phyloP scores from a whole-genome alignment of 2,888 invertebrate species.

The Parnassius mnemosyne region DNA sequence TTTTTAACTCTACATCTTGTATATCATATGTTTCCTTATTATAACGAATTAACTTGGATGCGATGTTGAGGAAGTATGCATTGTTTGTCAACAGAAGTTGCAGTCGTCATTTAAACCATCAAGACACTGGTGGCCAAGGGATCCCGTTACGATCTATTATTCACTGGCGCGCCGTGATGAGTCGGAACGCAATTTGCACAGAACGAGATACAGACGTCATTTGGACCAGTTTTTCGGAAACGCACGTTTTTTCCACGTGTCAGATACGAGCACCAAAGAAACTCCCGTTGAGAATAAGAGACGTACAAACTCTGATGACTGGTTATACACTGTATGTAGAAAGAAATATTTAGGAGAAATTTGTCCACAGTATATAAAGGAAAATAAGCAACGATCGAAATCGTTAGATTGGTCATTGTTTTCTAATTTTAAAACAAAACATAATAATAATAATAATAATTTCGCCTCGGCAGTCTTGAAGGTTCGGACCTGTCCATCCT shows the following conservation, averaged over 20 bases:
- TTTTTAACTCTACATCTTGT: constrained; percentile 29
- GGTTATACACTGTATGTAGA: constrained; percentile 51
- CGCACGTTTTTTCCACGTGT: constrained; percentile 40
- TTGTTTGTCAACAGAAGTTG: constrained; percentile 54
- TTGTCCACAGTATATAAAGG: constrained; percentile 28
- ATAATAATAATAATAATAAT: too few species aligned
- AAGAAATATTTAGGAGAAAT: constrained; percentile 41
- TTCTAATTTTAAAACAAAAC: constrained; percentile 2
- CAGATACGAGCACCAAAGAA: constrained; percentile 26
- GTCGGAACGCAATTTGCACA: constrained; percentile 35
- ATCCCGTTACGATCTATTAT: too few species aligned
- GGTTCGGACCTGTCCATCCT: too few species aligned
- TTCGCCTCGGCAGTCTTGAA: too few species aligned
- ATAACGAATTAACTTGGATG: neutral
- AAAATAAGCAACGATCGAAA: constrained; percentile 44
- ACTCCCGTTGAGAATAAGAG: constrained; percentile 37
- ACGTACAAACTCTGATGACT: constrained; percentile 64
- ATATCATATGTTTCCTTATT: neutral
- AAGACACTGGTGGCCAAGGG: constrained; percentile 71
- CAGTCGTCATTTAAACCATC: constrained; percentile 64
- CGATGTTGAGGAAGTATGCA: constrained; percentile 27
- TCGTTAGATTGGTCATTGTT: constrained; percentile 51
- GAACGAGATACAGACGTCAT: constrained; percentile 45
- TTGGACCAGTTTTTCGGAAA: constrained; percentile 54
- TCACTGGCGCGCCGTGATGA: too few species aligned